Percentiles rank a stretch among this genome's conserved stretches.
These are phyloP conservation scores for Aythya baeri DNA, from an alignment of 2,113 vertebrate species.

Conservation along the genomic window DNA sequence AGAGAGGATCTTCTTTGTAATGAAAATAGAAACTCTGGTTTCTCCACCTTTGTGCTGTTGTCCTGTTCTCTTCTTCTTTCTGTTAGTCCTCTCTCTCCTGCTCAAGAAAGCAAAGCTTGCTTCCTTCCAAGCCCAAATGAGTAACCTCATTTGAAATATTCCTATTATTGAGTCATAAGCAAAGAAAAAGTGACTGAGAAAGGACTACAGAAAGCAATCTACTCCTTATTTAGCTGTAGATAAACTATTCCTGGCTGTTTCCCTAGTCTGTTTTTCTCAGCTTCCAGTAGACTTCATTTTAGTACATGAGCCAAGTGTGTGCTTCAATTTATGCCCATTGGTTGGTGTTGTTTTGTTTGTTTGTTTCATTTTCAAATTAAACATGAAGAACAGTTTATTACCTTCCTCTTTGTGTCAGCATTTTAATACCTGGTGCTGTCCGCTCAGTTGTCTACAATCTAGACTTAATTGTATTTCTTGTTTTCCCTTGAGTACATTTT, in stretches of 20 bases:
- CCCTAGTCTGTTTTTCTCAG: not conserved
- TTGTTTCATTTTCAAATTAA: not conserved
- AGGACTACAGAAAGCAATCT: not conserved
- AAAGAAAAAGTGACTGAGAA: not conserved
- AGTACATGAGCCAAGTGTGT: not conserved
- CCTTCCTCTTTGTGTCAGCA: not conserved
- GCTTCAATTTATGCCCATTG: not conserved
- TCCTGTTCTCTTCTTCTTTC: not conserved
- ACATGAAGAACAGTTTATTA: not conserved
- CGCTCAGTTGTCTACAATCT: accelerated
- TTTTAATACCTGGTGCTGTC: not conserved
- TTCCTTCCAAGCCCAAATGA: not conserved
- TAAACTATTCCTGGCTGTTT: not conserved
- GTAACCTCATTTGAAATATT: not conserved
- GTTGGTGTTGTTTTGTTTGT: not conserved
- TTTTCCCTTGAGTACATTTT: not conserved
- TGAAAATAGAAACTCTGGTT: not conserved
- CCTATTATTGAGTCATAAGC: not conserved
- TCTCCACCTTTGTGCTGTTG: not conserved
- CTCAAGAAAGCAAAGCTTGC: not conserved
- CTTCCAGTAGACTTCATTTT: not conserved
- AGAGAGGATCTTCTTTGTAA: not conserved
- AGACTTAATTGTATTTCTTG: not conserved
- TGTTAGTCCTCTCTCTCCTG: not conserved
- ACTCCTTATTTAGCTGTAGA: not conserved